A percentile compares a stretch with the other conserved stretches of the same genome.
These are phyloP conservation scores for Lathronympha strigana DNA, from an alignment of 2,888 invertebrate species.

Conservation along the genomic window DNA sequence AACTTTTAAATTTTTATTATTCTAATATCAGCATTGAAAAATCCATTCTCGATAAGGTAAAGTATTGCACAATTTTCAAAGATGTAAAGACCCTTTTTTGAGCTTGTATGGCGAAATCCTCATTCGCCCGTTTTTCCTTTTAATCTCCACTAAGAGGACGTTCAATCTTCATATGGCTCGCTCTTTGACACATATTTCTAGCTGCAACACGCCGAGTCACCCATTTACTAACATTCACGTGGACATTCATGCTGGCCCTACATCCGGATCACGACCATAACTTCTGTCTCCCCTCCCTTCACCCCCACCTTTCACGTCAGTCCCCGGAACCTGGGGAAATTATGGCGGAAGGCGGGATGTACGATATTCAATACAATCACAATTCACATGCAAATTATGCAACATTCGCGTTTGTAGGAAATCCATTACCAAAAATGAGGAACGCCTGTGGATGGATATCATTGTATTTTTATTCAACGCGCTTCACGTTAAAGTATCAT, in stretches of 20 bases:
- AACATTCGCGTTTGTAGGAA: conserved; percentile 27
- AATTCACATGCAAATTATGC: conserved; percentile 39
- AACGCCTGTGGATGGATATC: conserved; percentile 17
- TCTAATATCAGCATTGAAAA: too few relatives aligned
- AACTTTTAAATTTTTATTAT: too few relatives aligned
- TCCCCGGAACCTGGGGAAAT: conserved; percentile 34
- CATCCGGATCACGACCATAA: conserved; percentile 40
- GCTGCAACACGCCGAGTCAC: conserved; percentile 20
- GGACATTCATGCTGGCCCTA: conserved; percentile 27
- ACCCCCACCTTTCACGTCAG: conserved; percentile 19
- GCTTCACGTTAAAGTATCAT: neutral
- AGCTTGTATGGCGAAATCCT: too few relatives aligned
- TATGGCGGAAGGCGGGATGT: conserved; percentile 34
- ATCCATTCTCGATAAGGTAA: too few relatives aligned
- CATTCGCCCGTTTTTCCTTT: conserved; percentile 2
- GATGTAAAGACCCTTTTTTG: too few relatives aligned
- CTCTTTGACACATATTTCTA: conserved; percentile 12
- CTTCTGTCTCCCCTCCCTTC: conserved; percentile 15
- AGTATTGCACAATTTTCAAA: too few relatives aligned
- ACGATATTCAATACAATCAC: conserved; percentile 35
- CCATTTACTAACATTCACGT: conserved; percentile 26
- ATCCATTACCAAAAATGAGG: conserved; percentile 28
- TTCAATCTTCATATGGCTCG: conserved; percentile 11
- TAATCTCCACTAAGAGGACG: conserved; percentile 1
- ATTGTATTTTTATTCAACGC: neutral